These are phyloP conservation scores for Apotomis turbidana DNA, from an alignment of 2,888 invertebrate species.

Conservation along the genomic window DNA sequence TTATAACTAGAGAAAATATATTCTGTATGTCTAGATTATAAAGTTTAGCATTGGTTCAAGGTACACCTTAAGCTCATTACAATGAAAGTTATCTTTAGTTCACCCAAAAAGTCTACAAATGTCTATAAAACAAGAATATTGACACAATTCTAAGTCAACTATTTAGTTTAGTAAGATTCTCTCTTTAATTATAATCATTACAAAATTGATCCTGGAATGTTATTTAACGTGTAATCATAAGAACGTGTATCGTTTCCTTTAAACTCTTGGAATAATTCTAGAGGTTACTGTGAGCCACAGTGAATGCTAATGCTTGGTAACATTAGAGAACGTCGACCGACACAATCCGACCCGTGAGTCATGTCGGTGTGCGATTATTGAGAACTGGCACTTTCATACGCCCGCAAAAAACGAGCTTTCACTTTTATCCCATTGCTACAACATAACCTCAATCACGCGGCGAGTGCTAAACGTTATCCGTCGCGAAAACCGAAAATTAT, in stretches of 20 bases:
- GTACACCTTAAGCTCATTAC: conserved; percentile 23
- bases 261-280: no score
- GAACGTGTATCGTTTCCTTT: no score
- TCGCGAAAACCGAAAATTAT: conserved; percentile 54
- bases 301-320: not conserved
- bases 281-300: not conserved
- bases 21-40: conserved; percentile 2
- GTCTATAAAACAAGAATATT: conserved; percentile 16
- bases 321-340: conserved; percentile 7
- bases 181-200: conserved; percentile 9
- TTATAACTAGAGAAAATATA: conserved; percentile 18
- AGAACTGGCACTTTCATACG: conserved; percentile 63
- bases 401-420: conserved; percentile 73
- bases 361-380: conserved; percentile 49
- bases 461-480: conserved; percentile 50
- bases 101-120: not conserved
- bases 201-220: not conserved
- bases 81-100: conserved; percentile 6
- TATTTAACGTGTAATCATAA: no score
- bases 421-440: conserved; percentile 76
- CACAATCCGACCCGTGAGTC: conserved; percentile 20
- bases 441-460: conserved; percentile 61
- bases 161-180: not conserved
- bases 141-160: not conserved
- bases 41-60: conserved; percentile 14